These are phyloP conservation scores for Chymomyza fuscimana DNA, from an alignment of 2,888 invertebrate species.

Conservation along the genomic window DNA sequence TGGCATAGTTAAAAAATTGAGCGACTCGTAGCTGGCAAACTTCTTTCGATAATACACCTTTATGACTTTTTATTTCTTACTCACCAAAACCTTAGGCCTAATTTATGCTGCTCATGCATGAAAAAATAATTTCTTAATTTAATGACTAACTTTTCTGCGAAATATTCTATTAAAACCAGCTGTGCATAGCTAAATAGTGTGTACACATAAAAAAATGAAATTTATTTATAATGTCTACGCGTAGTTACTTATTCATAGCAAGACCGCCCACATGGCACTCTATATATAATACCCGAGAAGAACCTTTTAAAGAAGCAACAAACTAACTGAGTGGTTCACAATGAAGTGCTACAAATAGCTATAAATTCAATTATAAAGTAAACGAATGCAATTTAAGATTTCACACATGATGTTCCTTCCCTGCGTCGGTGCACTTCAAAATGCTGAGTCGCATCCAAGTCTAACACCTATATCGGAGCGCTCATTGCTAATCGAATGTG, in stretches of 20 bases:
- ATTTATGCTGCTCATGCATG: neutral
- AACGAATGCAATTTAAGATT: slow-evolving; percentile 64
- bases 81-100: neutral
- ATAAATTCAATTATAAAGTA: slow-evolving; percentile 49
- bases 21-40: too few relatives aligned
- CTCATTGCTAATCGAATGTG: slow-evolving; percentile 45
- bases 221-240: neutral
- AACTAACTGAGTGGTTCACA: neutral
- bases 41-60: too few relatives aligned
- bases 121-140: neutral
- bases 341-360: neutral
- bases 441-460: neutral
- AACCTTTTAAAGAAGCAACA: neutral
- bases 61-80: neutral
- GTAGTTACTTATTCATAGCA: neutral
- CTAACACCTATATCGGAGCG: neutral
- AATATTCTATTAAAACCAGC: neutral
- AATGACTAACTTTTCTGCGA: neutral
- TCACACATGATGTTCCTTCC: slow-evolving; percentile 46
- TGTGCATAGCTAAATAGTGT: slow-evolving; percentile 55
- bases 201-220: slow-evolving; percentile 56
- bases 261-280: neutral
- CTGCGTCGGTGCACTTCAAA: neutral
- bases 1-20: too few relatives aligned
- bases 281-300: neutral